phyloP scores from a whole-genome alignment of 2,797 vertebrate species.

The Rhinophrynus dorsalis region DNA sequence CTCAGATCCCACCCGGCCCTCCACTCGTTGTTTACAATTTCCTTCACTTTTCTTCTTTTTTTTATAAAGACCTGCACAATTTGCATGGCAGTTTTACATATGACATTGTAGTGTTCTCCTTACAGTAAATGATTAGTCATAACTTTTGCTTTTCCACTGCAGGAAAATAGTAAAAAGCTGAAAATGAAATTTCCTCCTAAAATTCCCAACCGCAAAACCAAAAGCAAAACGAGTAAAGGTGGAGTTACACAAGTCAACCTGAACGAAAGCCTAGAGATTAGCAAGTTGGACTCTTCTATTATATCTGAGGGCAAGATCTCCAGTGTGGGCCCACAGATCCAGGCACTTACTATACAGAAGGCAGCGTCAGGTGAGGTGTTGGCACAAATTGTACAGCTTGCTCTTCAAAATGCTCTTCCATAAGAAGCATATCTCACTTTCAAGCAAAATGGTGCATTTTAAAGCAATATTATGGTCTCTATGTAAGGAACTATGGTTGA shows the following conservation, averaged over 20 bases:
- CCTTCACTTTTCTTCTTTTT: background rate
- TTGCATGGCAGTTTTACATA: too few relatives aligned
- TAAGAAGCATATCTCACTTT: too few relatives aligned
- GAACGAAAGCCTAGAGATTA: slow-evolving; percentile 93
- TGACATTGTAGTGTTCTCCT: too few relatives aligned
- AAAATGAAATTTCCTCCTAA: slow-evolving; percentile 99
- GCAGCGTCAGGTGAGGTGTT: slow-evolving; percentile 84
- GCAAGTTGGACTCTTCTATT: slow-evolving; percentile 86
- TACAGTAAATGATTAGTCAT: too few relatives aligned
- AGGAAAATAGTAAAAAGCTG: slow-evolving; percentile 98
- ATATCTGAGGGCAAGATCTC: slow-evolving; percentile 82
- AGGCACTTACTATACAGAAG: slow-evolving; percentile 85
- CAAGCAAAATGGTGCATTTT: too few relatives aligned
- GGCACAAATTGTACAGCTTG: too few relatives aligned
- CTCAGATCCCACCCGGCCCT: too few relatives aligned
- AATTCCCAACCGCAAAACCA: slow-evolving; percentile 96
- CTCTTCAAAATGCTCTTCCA: too few relatives aligned
- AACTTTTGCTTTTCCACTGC: background rate
- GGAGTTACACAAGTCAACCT: slow-evolving; percentile 87
- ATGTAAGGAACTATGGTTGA: too few relatives aligned
- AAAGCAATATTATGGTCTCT: too few relatives aligned
- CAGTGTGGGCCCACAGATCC: slow-evolving; percentile 83
- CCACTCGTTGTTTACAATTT: background rate
- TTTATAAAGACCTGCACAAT: too few relatives aligned
- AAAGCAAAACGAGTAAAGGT: slow-evolving; percentile 93